Base-by-base conservation (phyloP, 1,140 invertebrate genomes). In the Aphaenogaster floridana region DNA sequence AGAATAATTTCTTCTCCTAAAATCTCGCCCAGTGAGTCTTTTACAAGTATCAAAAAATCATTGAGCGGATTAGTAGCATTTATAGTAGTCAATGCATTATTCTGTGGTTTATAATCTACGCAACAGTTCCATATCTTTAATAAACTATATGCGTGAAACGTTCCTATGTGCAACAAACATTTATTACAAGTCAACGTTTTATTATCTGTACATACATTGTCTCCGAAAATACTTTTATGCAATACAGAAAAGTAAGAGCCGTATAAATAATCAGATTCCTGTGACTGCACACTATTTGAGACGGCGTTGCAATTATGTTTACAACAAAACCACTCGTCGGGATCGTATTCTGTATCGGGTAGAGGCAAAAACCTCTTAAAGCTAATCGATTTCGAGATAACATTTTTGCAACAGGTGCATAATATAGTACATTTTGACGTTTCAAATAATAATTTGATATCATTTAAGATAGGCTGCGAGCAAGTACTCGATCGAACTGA, bases 311-410 rank as follows among this genome's bases (percentile, higher is more conserved):
- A 74, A 42, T 57, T 89, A 59, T 95, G 93, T 21, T 86, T 93
- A 81, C 94, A 95, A 69, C 95, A 95, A 83, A 95, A 95, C 94
- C 94, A 95, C 72, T 95, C 94, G 21, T 80, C 76, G 21, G 93
- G 92, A 86, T 95, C 94, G 76, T 90, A 95, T 11, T 95, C 93
- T 28, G 50, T 61, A 57, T 92, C 91, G 34, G 95, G 95, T 34
- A 95, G 45, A 64, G 95, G 94, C 42, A 95, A 86, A 34, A 95
- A 78, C 86, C 94, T 92, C 57, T 91, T 71, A 68, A 95, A 92
- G 66, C 71, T 83, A 57, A 93, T 72, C 0, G 80, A 52, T n/a
- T 93, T 93, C 8, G 93, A 92, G 50, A 95, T 86, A 50, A 86
- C 66, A 80, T 91, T 93, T 76, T 94, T 91, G 66, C 95, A 95